Evolutionary conservation across 2,888 invertebrate genomes (phyloP), one percentile per base, ranked within the genome.

Genomic region (Agrochola circellaris): DNA sequence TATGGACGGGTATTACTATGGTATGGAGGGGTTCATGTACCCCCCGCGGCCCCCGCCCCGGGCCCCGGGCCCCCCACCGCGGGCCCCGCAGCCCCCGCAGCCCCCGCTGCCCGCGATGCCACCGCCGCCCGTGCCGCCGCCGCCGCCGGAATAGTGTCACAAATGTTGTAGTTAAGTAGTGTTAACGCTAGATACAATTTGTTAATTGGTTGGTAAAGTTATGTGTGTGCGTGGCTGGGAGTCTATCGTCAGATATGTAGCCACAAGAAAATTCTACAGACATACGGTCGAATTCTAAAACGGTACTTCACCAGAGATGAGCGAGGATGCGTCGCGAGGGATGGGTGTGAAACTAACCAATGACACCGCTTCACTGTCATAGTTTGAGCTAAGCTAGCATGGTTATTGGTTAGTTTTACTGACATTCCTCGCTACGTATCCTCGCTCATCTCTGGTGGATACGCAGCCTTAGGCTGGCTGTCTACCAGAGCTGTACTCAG

Each of bases 71-170:
- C 97, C 58, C 96, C 95, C 76, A 15, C 68, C 81, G 3, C 51
- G 82, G 45, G 76, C 97, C 0, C 97, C 81, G 8, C 58, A 42
- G 30, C 13, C 97, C 0, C 97, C 97, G 38, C 97, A 97, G n/a
- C 97, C 97, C 48, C 96, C 95, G 4, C 62, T 82, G 6, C 69
- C 84, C 64, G 45, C 86, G 61, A 79, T 79, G 79, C 79, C 79
- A 20, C 79, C 79, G 2, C 98, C 97, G 1, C 96, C 96, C 64
- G 95, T 96, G 72, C 97, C 97, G 13, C 98, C 97, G 38, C 97
- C 97, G 23, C 98, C 97, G 61, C 97, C 97, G 0, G 95, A 95
- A 79, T 94, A 89, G 87, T 60, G 51, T 77, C 77, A 81, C 77
- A 74, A 81, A 73, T 54, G 38, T 61, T 72, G 62, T 76, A 68